These are phyloP conservation scores for Drepana arcuata DNA, from an alignment of 1,140 invertebrate genomes.

Conservation along the genomic window DNA sequence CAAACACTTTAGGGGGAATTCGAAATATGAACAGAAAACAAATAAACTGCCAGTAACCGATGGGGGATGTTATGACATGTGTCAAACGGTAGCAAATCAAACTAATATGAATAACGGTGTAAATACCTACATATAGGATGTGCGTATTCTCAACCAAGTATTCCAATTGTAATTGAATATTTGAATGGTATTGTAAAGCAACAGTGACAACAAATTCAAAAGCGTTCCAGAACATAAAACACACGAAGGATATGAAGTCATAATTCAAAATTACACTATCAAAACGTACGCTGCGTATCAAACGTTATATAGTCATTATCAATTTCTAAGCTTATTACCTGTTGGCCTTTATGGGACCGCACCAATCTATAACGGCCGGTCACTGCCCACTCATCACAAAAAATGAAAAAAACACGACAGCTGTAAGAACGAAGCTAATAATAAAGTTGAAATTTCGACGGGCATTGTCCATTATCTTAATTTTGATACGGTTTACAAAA, in stretches of 20 bases:
- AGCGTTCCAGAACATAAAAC: conserved; percentile 14
- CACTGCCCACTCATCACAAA: conserved; percentile 44
- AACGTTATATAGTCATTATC: conserved; percentile 53
- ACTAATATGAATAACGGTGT: too few relatives aligned
- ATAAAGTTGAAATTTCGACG: conserved; percentile 53
- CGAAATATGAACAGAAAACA: conserved; percentile 37
- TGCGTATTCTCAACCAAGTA: too few relatives aligned
- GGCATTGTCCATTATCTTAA: conserved; percentile 64
- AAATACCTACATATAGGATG: too few relatives aligned
- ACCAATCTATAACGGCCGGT: conserved; percentile 45
- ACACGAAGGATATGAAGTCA: conserved; percentile 33
- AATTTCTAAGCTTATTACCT: conserved; percentile 50
- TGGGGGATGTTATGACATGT: conserved; percentile 38
- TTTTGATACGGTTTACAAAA: conserved; percentile 65
- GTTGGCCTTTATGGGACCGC: conserved; percentile 38
- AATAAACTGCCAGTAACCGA: conserved; percentile 15
- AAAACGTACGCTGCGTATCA: conserved; percentile 20
- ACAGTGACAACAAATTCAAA: conserved; percentile 3
- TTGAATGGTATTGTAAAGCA: too few relatives aligned
- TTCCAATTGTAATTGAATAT: too few relatives aligned
- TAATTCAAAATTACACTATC: conserved; percentile 32
- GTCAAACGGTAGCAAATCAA: too few relatives aligned
- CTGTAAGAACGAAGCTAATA: conserved; percentile 44
- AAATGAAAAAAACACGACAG: conserved; percentile 50
- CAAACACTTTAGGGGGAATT: conserved; percentile 13